Evolutionary conservation across 2,113 vertebrate genomes (phyloP).

Genomic region (Leucopsar rothschildi): DNA sequence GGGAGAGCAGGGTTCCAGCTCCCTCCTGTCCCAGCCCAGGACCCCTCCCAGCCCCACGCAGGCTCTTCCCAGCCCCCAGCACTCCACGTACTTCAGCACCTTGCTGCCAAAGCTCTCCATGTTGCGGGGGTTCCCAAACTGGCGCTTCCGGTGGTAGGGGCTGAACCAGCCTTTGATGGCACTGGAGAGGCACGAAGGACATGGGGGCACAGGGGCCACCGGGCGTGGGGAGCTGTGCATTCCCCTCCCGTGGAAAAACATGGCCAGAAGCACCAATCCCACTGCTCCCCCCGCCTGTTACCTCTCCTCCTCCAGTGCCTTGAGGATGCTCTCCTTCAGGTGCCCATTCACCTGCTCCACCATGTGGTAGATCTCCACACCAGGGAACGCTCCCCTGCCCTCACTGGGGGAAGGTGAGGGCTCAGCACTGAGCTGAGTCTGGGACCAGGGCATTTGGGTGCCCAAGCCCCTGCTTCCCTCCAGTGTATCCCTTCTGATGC

Average conservation of each 20-base stretch:
- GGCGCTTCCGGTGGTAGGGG: slow-evolving; percentile 70
- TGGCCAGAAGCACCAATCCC: fast-evolving
- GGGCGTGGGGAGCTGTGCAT: fast-evolving
- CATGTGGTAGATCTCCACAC: slow-evolving; percentile 72
- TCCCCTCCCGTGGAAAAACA: background rate
- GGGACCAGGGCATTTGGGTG: background rate
- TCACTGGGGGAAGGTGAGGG: slow-evolving; percentile 43
- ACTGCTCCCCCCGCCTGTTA: background rate
- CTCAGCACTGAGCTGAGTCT: background rate
- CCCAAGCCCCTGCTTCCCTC: background rate
- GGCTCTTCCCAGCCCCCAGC: background rate
- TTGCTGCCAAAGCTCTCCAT: slow-evolving; percentile 67
- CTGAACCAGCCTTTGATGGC: slow-evolving; percentile 74
- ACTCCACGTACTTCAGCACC: slow-evolving; percentile 69
- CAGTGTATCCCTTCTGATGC: background rate
- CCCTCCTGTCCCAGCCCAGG: fast-evolving
- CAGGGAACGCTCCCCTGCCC: slow-evolving; percentile 66
- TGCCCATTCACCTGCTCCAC: slow-evolving; percentile 65
- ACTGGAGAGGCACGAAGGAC: background rate
- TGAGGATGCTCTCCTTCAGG: slow-evolving; percentile 57
- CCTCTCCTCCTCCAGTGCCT: slow-evolving; percentile 63
- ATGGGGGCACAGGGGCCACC: background rate
- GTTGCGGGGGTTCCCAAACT: slow-evolving; percentile 77
- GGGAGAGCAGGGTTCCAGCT: background rate
- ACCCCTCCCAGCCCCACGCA: fast-evolving